Base-by-base conservation (phyloP, 2,888 invertebrate species). In the Psylliodes chrysocephalus region DNA sequence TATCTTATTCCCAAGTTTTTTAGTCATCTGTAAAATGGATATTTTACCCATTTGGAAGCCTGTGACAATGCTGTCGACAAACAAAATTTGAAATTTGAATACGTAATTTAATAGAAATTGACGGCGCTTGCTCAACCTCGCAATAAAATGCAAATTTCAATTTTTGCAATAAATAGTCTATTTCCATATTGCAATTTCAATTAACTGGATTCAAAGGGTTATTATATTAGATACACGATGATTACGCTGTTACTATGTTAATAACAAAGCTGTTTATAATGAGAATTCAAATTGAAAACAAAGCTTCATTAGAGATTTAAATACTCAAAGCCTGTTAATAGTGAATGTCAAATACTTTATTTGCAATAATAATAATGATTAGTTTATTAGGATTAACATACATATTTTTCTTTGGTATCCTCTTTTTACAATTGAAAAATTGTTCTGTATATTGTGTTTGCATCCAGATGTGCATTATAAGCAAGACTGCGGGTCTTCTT, bases 101-200 rank as follows among this genome's bases (percentile, higher is more conserved):
- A 35, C 5, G 30, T 49, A 49, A 49, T 49, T 6, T 10, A 25
- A 19, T 17, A 14, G 8, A 1, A 28, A 49, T 28, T 49, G 49
- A 30, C 49, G 49, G 46, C 7, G 7, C 7, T 46, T 22, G 46
- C 22, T 22, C 10, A 28, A 47, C 15, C 47, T 30, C 14, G 46
- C 8, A 47, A 44, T 40, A 28, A 51, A 59, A 49, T 49, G 17
- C 25, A 59, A 59, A 49, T 59, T 59, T 49, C 38, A 51, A 40
- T 51, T 59, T 59, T 59, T 40, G 59, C 40, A 25, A 19, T 59
- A 59, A 28, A 56, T 33, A 46, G 56, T 4, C 7, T 15, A 47
- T 56, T 47, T 40, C 49, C 51, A 49, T 59, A 40, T 51, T 59
- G 19, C 38, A 49, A 17, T 51, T 49, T 52, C 46, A 42, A 51